These are phyloP conservation scores for Eulemur mongoz DNA, from an alignment of 2,797 vertebrate species.

Conservation along the genomic window DNA sequence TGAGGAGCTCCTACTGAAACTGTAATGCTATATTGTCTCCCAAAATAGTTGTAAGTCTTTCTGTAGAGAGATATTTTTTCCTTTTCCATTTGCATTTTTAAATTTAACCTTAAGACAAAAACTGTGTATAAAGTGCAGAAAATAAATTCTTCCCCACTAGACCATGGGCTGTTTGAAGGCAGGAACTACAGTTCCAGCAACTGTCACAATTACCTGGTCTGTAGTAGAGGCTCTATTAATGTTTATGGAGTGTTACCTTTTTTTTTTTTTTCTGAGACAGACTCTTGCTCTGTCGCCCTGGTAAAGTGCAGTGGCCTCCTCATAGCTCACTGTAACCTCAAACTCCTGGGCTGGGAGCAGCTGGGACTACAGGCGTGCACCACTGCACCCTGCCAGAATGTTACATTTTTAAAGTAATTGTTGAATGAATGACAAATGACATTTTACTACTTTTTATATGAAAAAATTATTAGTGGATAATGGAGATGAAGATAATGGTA, in stretches of 20 bases:
- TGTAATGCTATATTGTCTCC: background rate
- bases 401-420: background rate
- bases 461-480: background rate
- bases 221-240: background rate
- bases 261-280: background rate
- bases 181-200: background rate
- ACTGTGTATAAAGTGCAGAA: background rate
- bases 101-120: constrained; percentile 13
- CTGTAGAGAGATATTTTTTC: background rate
- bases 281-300: background rate
- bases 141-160: background rate
- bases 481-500: background rate
- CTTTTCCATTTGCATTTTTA: background rate
- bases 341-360: background rate
- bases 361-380: background rate
- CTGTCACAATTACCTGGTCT: background rate
- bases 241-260: background rate
- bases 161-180: background rate
- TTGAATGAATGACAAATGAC: constrained; percentile 40
- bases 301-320: background rate
- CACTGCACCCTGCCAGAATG: background rate
- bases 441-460: background rate
- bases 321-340: background rate
- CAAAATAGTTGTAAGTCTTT: background rate
- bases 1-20: background rate